These are phyloP conservation scores for Phoenicopterus ruber DNA, from an alignment of 2,113 vertebrate species.

Conservation along the genomic window DNA sequence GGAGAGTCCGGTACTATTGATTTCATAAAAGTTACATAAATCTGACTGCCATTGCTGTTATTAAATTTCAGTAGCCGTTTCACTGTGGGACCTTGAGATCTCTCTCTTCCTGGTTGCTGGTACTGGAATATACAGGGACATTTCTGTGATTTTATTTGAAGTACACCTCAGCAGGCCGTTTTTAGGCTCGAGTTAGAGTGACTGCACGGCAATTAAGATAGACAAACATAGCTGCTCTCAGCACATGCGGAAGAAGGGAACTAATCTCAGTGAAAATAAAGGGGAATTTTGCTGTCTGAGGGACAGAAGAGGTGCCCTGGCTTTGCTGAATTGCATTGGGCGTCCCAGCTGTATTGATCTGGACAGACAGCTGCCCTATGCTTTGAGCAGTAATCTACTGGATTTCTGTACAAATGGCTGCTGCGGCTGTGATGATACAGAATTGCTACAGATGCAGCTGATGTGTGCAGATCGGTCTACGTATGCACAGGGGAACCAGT, in stretches of 20 bases:
- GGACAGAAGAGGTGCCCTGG: not conserved
- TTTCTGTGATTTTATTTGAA: not conserved
- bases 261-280: not conserved
- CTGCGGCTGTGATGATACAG: not conserved
- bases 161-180: not conserved
- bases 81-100: not conserved
- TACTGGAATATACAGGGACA: not conserved
- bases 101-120: not conserved
- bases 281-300: not conserved
- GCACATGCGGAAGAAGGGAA: not conserved
- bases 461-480: not conserved
- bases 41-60: slow-evolving; percentile 14
- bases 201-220: not conserved
- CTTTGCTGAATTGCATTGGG: not conserved
- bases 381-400: not conserved
- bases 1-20: slow-evolving; percentile 36
- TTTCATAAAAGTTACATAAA: slow-evolving; percentile 55
- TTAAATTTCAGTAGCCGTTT: slow-evolving; percentile 3
- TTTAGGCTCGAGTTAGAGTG: not conserved
- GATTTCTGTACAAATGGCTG: not conserved
- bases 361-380: not conserved
- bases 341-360: not conserved
- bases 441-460: not conserved
- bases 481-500: too few species aligned
- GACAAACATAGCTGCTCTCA: not conserved